A percentile compares a stretch with the other conserved stretches of the same genome.
These are phyloP conservation scores for Monoplex corrugatus DNA, from an alignment of 2,888 invertebrate genomes.

Conservation along the genomic window DNA sequence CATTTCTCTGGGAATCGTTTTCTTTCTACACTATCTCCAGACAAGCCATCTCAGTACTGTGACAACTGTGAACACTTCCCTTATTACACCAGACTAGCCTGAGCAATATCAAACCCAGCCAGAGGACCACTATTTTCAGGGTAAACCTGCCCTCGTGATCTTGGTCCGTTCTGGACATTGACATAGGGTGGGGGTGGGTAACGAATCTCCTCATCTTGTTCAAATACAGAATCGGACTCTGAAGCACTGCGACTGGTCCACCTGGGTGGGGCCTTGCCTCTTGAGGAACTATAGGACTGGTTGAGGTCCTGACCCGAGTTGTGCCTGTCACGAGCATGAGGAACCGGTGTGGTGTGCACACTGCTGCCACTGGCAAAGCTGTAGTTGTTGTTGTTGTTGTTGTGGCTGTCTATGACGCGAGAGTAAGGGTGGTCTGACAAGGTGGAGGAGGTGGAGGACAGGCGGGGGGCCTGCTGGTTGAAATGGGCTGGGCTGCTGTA, in stretches of 20 bases:
- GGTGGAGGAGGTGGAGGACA: constrained; percentile 52
- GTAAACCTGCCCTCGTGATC: constrained; percentile 66
- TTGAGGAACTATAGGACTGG: constrained; percentile 26
- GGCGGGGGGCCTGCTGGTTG: constrained; percentile 50
- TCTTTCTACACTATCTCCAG: neutral
- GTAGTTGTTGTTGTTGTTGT: constrained; percentile 51
- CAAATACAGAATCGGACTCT: constrained; percentile 47
- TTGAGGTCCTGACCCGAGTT: constrained; percentile 35
- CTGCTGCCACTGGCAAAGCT: constrained; percentile 24
- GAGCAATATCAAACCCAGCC: constrained; percentile 69
- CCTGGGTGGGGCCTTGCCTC: constrained; percentile 26
- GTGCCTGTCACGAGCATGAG: constrained; percentile 22
- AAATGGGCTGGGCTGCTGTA: constrained; percentile 57
- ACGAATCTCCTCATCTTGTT: constrained; percentile 40
- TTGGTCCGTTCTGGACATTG: constrained; percentile 53
- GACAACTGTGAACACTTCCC: too few species aligned
- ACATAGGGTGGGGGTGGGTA: constrained; percentile 45
- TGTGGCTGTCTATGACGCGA: constrained; percentile 49
- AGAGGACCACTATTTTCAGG: constrained; percentile 64
- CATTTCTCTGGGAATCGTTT: neutral
- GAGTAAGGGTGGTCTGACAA: constrained; percentile 55
- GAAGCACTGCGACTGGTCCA: constrained; percentile 42
- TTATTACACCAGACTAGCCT: constrained; percentile 68
- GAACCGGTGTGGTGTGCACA: constrained; percentile 22
- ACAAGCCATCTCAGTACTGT: too few species aligned